Evolutionary conservation across 2,888 invertebrate genomes (phyloP), one percentile per base, ranked within the genome.

Genomic region (Sabellastarte sp.): DNA sequence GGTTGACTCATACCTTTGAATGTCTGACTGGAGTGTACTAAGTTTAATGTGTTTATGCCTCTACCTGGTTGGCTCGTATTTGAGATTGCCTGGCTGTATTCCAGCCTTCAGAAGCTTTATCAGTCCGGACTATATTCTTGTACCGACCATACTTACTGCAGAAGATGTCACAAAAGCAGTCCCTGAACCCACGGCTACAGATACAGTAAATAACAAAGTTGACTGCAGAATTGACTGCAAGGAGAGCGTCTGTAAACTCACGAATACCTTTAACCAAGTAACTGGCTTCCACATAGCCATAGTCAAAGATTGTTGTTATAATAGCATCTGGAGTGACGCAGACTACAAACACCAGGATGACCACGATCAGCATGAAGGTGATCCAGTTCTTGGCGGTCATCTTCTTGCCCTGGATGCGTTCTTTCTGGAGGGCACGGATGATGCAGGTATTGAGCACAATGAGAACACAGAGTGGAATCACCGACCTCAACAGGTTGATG

Each of bases 381-480:
- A 74, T 67, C 50, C 73, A 61, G 57, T 72, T 74, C 32, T 70
- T 50, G 24, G 69, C 64, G 3, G 60, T 56, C 63, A 70, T 63
- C 50, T 62, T 65, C 59, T 69, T 69, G 1, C 63, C 63, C 33
- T 77, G 76, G 0, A 78, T 73, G 4, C 79, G 64, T 51, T 77
- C 75, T 52, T 76, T 74, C n/a, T 76, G 69, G 31, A 82, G 69
- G 32, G 78, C 78, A 56, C 76, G 75, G 51, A 82, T 80, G 51
- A 82, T 82, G 50, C 77, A 71, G 0, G 73, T 74, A 66, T 81
- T 81, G n/a, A 82, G 67, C 63, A 76, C 71, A 50, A 80, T 74
- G 5, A 82, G 73, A 26, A 80, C 75, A 24, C 79, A 70, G 15
- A 82, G 72, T 1, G 82, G 82, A 60, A 82, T 75, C 28, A 81